A percentile compares a stretch with the other conserved stretches of the same genome.
Conservation (phyloP, 2,797 vertebrate genomes). For the Squalus acanthias region DNA sequence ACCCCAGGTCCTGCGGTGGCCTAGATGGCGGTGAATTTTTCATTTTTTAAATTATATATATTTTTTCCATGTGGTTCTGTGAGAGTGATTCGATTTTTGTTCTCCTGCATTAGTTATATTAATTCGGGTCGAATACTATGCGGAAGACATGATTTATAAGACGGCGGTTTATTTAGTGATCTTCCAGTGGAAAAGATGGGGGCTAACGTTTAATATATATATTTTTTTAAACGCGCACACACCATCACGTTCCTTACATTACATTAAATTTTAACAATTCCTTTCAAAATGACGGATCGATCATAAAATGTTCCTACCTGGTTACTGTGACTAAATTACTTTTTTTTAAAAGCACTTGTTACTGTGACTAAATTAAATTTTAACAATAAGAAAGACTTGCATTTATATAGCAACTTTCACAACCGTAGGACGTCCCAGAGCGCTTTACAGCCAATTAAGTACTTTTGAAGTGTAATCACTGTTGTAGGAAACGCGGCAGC, state of each 20-base stretch:
- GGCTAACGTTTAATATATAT: neutral
- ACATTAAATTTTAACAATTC: neutral
- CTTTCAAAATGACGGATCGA: neutral
- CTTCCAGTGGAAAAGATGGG: too few species aligned
- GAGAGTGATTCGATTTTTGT: neutral
- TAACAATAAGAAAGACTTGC: neutral
- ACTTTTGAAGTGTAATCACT: too few species aligned
- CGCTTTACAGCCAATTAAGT: too few species aligned
- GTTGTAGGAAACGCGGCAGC: too few species aligned
- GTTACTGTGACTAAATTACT: neutral
- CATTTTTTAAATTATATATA: neutral
- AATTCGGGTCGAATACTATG: neutral
- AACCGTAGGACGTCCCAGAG: too few species aligned
- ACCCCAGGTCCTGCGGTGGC: constrained; percentile 2
- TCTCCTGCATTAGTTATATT: neutral
- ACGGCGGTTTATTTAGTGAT: neutral
- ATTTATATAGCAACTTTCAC: too few species aligned
- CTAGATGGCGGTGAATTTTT: neutral
- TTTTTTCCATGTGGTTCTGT: neutral
- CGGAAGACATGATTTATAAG: neutral
- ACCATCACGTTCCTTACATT: neutral
- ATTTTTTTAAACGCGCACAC: neutral
- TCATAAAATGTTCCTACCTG: neutral
- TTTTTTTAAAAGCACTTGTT: neutral
- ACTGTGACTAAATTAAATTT: neutral